Evolutionary conservation across 2,888 invertebrate species (phyloP), one percentile per base, ranked within the genome.

Genomic region (Mylabris sibirica): DNA sequence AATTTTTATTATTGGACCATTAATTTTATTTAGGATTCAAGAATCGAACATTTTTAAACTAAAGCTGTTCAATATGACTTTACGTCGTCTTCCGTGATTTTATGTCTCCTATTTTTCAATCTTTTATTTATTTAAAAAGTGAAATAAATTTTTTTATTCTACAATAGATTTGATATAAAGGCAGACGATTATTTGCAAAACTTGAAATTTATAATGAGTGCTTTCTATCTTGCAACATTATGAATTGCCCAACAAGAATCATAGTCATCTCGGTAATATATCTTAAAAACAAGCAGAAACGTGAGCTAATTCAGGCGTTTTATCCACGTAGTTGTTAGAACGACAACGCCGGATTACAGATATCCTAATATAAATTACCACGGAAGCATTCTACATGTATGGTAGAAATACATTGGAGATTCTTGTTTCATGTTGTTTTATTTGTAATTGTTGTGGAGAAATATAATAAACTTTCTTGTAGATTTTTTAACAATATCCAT

Each of bases 221-320:
- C 65, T 62, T 65, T 68, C 68, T 64, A 60, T 26, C 44, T 64
- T 60, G 64, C 41, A 65, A 65, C 35, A 64, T 60, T 41, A 65
- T 65, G 59, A 64, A 64, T 68, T 68, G 62, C 64, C 30, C 41
- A 64, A 61, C 64, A 53, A 60, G 62, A 57, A 68, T 68, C 61
- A 60, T 63, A 57, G 65, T 38, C 64, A 68, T 68, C 64, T 60
- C 61, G 61, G 38, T 61, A 41, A 68, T 68, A 68, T 65, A 64
- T 68, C 68, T 60, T 49, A 20, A 30, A 66, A 65, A 44, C 64
- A 35, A 30, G 35, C 65, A 65, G 69, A 65, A 69, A 69, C 69
- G 69, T 69, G 69, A 69, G 69, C 69, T 63, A 65, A 69, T 69
- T 69, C 69, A 69, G 63, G 65, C 66, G 63, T 67, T 69, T 66